Conservation (phyloP, 1,140 invertebrate species). For the Hyles euphorbiae region DNA sequence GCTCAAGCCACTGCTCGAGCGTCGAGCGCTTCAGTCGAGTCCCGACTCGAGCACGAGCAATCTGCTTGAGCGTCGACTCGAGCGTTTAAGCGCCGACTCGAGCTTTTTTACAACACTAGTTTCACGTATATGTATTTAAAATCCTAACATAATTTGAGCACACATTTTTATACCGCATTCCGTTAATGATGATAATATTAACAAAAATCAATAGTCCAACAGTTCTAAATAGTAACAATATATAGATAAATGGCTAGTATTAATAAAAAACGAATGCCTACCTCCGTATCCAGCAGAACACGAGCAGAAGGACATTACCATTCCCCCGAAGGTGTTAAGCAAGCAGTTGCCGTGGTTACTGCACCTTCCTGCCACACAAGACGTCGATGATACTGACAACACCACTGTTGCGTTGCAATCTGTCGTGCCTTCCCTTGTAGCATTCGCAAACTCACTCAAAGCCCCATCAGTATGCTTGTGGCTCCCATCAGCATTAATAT, state of each 20-base stretch:
- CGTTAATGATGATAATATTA: too few relatives aligned
- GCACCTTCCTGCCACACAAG: conserved; percentile 81
- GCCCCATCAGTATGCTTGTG: conserved; percentile 21
- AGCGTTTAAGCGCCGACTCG: too few relatives aligned
- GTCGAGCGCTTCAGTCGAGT: too few relatives aligned
- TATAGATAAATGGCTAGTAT: too few relatives aligned
- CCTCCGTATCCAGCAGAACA: conserved; percentile 83
- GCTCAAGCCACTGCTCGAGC: too few relatives aligned
- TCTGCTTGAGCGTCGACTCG: too few relatives aligned
- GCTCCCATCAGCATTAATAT: conserved; percentile 37
- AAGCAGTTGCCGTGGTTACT: conserved; percentile 81
- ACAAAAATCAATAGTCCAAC: too few relatives aligned
- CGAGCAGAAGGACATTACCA: conserved; percentile 84
- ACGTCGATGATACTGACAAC: conserved; percentile 79
- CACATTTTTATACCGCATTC: too few relatives aligned
- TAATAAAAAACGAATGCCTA: conserved; percentile 33
- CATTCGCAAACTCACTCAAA: conserved; percentile 9
- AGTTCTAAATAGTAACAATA: not conserved
- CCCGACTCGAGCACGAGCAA: too few relatives aligned
- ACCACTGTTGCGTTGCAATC: conserved; percentile 63
- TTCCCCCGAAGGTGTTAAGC: conserved; percentile 84
- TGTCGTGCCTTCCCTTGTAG: conserved; percentile 41
- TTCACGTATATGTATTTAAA: too few relatives aligned
- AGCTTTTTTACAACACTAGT: too few relatives aligned
- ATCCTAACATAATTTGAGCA: too few relatives aligned